A percentile compares a stretch with the other conserved stretches of the same genome.
phyloP scores from a whole-genome alignment of 2,113 vertebrate genomes.

The Hemichromis elongatus region DNA sequence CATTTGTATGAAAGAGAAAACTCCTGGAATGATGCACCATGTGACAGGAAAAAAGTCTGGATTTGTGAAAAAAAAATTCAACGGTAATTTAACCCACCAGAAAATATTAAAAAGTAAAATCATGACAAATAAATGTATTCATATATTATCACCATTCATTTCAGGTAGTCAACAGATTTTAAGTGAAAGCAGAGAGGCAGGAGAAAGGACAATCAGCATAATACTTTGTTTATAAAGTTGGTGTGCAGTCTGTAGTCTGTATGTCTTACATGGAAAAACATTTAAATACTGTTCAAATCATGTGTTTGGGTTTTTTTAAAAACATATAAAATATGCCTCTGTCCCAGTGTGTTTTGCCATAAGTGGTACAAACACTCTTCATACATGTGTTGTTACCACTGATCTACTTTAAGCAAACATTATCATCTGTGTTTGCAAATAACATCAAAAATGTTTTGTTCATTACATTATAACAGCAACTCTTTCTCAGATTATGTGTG shows the following conservation, averaged over 20 bases:
- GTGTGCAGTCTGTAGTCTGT: background rate
- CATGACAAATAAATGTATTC: background rate
- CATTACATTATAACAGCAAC: background rate
- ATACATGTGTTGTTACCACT: background rate
- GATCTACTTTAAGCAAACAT: background rate
- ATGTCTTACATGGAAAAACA: background rate
- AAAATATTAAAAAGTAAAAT: background rate
- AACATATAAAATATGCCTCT: background rate
- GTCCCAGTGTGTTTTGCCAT: background rate
- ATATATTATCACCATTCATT: background rate
- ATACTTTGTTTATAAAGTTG: background rate
- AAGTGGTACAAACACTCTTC: background rate
- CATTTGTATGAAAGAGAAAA: fast-evolving
- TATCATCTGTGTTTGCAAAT: background rate
- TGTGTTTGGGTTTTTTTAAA: background rate
- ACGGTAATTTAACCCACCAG: fast-evolving
- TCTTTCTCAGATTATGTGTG: background rate
- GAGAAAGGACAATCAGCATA: background rate
- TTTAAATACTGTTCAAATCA: background rate
- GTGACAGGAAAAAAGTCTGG: fast-evolving
- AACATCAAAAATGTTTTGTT: background rate
- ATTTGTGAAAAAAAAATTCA: conserved; percentile 5
- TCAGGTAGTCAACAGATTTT: background rate
- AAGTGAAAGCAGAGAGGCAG: background rate
- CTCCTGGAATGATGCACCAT: background rate